Conservation (phyloP, 2,797 vertebrate genomes). For the Alauda arvensis region DNA sequence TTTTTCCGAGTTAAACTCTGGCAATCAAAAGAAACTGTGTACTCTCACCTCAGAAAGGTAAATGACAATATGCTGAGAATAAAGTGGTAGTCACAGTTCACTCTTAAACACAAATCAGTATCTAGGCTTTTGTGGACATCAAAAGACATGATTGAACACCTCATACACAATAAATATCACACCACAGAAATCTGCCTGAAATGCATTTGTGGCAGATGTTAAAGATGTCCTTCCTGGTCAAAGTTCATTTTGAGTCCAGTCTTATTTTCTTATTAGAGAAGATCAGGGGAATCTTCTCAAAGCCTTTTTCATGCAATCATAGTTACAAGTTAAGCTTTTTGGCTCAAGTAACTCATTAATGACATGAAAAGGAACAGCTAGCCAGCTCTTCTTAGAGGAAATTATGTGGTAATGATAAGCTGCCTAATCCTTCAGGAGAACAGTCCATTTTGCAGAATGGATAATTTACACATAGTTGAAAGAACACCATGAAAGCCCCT, state of each 20-base stretch:
- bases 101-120: background rate
- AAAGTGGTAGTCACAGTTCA: background rate
- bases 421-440: conserved; percentile 27
- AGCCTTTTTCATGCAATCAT: conserved; percentile 4
- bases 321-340: conserved; percentile 29
- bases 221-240: background rate
- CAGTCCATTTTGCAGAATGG: conserved; percentile 24
- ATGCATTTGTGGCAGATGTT: background rate
- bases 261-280: background rate
- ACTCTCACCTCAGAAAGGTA: background rate
- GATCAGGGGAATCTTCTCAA: conserved; percentile 6
- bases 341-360: conserved; percentile 38
- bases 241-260: background rate
- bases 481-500: conserved; percentile 28
- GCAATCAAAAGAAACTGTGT: background rate
- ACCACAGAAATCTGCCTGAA: background rate
- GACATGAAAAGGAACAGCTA: conserved; percentile 28
- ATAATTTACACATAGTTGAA: conserved; percentile 36
- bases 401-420: conserved; percentile 39
- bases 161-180: background rate
- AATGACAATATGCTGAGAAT: background rate
- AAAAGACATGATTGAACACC: background rate
- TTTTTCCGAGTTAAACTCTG: background rate
- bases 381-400: conserved; percentile 40
- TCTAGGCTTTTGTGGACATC: background rate